Evolutionary conservation across 2,797 vertebrate species (phyloP), one percentile per base, ranked within the genome.

Genomic region (Euthynnus affinis): DNA sequence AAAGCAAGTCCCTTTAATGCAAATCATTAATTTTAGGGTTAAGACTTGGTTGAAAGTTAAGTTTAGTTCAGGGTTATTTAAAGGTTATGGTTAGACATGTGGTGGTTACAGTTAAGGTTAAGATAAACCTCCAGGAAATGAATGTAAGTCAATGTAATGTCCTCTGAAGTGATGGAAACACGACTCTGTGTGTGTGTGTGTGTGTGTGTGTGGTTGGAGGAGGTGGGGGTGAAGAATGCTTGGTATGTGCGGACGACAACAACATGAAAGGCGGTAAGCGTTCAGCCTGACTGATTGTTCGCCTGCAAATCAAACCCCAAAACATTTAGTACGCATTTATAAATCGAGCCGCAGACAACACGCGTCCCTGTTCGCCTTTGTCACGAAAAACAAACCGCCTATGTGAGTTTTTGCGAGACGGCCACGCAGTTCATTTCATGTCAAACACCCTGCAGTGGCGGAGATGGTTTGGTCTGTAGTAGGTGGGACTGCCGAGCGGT

Each of bases 401-500:
- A 3, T 20, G 20, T 2, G 48, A 12, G 37, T 62, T 77, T 75
- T 49, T 2, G 6, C 0, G 55, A 34, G 25, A 71, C 52, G 64
- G n/a, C 34, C 67, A 59, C 46, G 88, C 84, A 61, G 64, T 77
- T 80, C 17, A 49, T 72, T 42, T 66, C 58, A 78, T 42, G 64
- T 27, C 23, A 5, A 62, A 51, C 71, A 80, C 84, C 94, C 92
- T 62, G 63, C 76, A 56, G 78, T 60, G 74, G 79, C 73, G 68
- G 53, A 86, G 60, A 93, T 95, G 94, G 95, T 92, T 92, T 73
- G 71, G 89, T 93, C 96, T 92, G 84, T 94, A 94, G 95, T 95
- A 96, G 96, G 96, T 95, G 95, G 95, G 95, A 94, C 95, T 89
- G 90, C 68, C 85, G 93, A 94, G 93, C 93, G 92, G 93, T 93